Base-by-base conservation (phyloP, 2,113 vertebrate genomes). In the Hymenochirus boettgeri region DNA sequence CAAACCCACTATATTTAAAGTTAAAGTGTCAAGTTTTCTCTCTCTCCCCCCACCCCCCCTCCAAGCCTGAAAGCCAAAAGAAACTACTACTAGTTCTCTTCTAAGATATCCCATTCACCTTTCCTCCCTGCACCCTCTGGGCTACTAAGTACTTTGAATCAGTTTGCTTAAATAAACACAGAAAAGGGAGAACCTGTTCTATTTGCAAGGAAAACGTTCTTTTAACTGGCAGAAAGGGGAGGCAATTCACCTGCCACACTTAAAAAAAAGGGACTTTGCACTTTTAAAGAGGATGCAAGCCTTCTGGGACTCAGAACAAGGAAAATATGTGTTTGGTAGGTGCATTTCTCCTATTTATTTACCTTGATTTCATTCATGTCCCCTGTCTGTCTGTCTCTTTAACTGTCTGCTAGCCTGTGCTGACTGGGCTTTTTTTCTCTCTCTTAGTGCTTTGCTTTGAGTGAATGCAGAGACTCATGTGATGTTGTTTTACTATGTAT, bases 271-370 rank as follows among this genome's bases (percentile, higher is more conserved):
- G 85, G 86, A 80, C 77, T 79, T 74, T 76, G 78, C 74, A 77
- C 70, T 79, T 83, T 75, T 84, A 83, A 87, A 86, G 87, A 96
- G 91, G 95, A 98, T 97, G 94, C 94, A 98, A 90, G 90, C 90
- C 79, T 89, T 90, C 80, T 90, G 90, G 83, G 86, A 94, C 90
- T 91, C 95, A 87, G 91, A 96, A 87, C 91, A 93, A 85, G 88
- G 94, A 86, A 81, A 94, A 79, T 95, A 93, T 93, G 90, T 91
- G 86, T 96, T 97, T 93, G 96, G 95, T 97, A 98, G 88, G 94
- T 98, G 83, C 83, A 85, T n/a, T n/a, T n/a, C n/a, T n/a, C n/a
- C n/a, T n/a, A n/a, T n/a, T n/a, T n/a, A n/a, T n/a, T n/a, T n/a
- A n/a, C n/a, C n/a, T n/a, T n/a, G n/a, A n/a, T n/a, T 84, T 78